These are phyloP conservation scores for Zonitis immaculata DNA, from an alignment of 2,888 invertebrate genomes.

Conservation along the genomic window DNA sequence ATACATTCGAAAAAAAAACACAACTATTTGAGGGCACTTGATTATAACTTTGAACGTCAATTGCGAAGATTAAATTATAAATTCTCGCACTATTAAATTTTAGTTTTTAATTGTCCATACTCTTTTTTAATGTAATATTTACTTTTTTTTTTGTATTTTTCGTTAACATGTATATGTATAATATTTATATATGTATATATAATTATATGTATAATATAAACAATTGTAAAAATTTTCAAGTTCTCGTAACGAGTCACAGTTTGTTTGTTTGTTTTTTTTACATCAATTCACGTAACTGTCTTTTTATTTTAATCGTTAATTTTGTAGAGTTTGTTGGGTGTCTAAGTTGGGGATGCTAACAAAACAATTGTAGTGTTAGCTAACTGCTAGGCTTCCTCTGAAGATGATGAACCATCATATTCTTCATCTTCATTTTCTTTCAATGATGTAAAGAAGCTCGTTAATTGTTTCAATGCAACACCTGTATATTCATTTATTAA, in stretches of 20 bases:
- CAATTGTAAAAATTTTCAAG: conserved; percentile 48
- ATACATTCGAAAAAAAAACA: conserved; percentile 10
- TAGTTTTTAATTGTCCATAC: conserved; percentile 5
- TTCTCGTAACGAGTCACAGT: conserved; percentile 30
- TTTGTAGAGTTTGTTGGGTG: conserved; percentile 28
- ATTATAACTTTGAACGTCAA: conserved; percentile 15
- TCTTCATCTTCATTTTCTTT: conserved; percentile 66
- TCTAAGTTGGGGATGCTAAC: conserved; percentile 26
- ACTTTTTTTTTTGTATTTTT: conserved; percentile 34
- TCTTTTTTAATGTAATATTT: conserved; percentile 24
- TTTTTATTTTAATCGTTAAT: conserved; percentile 14
- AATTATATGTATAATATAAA: conserved; percentile 46
- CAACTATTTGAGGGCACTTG: conserved; percentile 24
- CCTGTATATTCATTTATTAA: conserved; percentile 45
- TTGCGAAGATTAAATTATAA: conserved; percentile 4
- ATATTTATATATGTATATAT: conserved; percentile 25
- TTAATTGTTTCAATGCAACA: conserved; percentile 67
- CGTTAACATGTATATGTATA: conserved; percentile 38
- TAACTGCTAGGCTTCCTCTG: conserved; percentile 41
- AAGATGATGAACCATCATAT: conserved; percentile 40
- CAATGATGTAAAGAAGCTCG: conserved; percentile 67
- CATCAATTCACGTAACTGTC: conserved; percentile 31
- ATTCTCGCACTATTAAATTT: conserved; percentile 16
- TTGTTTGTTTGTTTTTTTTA: conserved; percentile 6
- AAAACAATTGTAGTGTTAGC: conserved; percentile 20